phyloP scores from a whole-genome alignment of 2,888 invertebrate species.

The Nebria brevicollis region DNA sequence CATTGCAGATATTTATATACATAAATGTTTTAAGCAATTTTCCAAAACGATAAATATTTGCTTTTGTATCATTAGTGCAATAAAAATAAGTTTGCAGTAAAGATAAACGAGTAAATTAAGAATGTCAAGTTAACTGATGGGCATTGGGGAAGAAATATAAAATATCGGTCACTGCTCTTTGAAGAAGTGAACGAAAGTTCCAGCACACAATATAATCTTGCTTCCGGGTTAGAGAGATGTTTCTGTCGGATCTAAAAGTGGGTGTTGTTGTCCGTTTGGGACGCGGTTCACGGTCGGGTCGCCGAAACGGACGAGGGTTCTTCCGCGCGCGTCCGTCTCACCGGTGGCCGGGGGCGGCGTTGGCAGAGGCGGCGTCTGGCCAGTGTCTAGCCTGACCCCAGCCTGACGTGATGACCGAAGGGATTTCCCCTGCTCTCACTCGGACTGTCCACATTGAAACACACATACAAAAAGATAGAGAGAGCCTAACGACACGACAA shows the following conservation, averaged over 20 bases:
- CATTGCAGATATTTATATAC: too few species aligned
- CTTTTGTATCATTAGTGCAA: too few species aligned
- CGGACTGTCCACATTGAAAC: conserved; percentile 49
- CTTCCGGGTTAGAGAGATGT: not conserved
- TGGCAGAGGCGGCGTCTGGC: conserved; percentile 53
- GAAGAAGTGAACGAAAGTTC: not conserved
- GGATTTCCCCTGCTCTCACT: conserved; percentile 48
- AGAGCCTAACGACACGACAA: not conserved
- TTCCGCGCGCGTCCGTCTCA: conserved; percentile 56
- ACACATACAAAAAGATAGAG: conserved; percentile 26
- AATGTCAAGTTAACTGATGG: too few species aligned
- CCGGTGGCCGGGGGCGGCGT: conserved; percentile 46
- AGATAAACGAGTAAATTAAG: too few species aligned
- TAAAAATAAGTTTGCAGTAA: too few species aligned
- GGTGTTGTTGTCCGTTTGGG: conserved; percentile 48
- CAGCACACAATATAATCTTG: not conserved
- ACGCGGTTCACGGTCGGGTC: conserved; percentile 31
- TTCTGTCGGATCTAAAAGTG: not conserved
- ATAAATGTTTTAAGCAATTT: too few species aligned
- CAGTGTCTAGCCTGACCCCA: conserved; percentile 57
- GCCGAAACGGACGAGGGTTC: not conserved
- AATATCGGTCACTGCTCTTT: too few species aligned
- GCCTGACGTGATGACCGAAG: conserved; percentile 55
- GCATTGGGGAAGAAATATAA: too few species aligned
- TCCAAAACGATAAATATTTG: too few species aligned